These are phyloP conservation scores for Piaya cayana DNA, from an alignment of 2,113 vertebrate genomes.

Conservation along the genomic window DNA sequence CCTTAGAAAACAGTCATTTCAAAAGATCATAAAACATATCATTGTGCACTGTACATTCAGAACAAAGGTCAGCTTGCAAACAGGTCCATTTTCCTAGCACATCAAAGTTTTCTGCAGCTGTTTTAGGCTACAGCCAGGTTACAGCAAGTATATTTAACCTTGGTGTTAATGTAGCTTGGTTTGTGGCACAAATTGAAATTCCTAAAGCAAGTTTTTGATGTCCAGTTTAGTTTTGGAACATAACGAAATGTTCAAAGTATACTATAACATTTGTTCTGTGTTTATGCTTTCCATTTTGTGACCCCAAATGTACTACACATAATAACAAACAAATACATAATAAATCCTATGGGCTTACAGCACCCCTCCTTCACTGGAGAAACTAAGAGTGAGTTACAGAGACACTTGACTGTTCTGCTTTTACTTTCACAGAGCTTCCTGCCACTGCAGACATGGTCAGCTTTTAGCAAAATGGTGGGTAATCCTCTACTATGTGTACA, in stretches of 20 bases:
- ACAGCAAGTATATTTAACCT: neutral
- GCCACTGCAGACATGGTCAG: neutral
- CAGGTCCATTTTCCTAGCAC: neutral
- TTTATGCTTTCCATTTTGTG: neutral
- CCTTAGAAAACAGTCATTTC: neutral
- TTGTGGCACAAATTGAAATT: neutral
- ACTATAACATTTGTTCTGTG: neutral
- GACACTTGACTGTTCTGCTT: neutral
- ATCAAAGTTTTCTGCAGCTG: neutral
- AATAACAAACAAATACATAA: neutral
- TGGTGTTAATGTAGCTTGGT: neutral
- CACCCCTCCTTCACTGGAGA: neutral
- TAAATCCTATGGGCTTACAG: neutral
- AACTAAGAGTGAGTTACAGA: neutral
- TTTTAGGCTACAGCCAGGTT: neutral
- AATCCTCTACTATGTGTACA: neutral
- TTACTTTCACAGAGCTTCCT: neutral
- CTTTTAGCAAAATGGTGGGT: neutral
- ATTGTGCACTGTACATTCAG: neutral
- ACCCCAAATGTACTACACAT: neutral
- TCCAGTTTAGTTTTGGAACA: neutral
- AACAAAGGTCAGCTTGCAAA: neutral
- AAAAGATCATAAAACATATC: neutral
- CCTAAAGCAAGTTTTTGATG: neutral
- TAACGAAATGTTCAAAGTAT: neutral